Percentiles rank a stretch among this genome's conserved stretches.
These are phyloP conservation scores for Chrysodeixis includens DNA, from an alignment of 2,888 invertebrate species.

Conservation along the genomic window DNA sequence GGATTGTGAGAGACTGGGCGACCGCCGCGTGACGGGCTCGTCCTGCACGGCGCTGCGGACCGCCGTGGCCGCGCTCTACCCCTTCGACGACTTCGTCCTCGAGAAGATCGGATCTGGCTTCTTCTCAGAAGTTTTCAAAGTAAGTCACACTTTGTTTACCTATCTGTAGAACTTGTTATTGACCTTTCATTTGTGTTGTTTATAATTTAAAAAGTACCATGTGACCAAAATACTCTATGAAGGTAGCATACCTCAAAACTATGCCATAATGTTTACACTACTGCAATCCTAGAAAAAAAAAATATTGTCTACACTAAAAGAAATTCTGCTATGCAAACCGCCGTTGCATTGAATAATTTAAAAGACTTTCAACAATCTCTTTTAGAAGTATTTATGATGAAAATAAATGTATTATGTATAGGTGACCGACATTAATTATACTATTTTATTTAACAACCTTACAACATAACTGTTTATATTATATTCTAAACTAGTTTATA, in stretches of 20 bases:
- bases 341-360: conserved; percentile 44
- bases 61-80: conserved; percentile 97
- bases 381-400: conserved; percentile 8
- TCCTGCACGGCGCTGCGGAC: conserved; percentile 97
- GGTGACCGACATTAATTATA: background rate
- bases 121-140: conserved; percentile 99
- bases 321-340: conserved; percentile 24
- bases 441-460: background rate
- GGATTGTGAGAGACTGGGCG: conserved; percentile 84
- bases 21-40: conserved; percentile 83
- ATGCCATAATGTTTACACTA: background rate
- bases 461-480: conserved; percentile 2
- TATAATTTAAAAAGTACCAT: background rate
- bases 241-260: background rate
- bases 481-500: background rate
- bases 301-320: background rate
- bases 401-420: conserved; percentile 1
- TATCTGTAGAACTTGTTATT: background rate
- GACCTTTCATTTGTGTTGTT: background rate
- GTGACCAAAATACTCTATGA: background rate
- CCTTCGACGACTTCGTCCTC: conserved; percentile 97
- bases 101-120: conserved; percentile 98
- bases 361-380: conserved; percentile 48
- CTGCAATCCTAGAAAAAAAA: background rate
- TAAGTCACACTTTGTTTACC: conserved; percentile 82